Evolutionary conservation across 2,888 invertebrate genomes (phyloP).

Genomic region (Leucoptera coffeella): DNA sequence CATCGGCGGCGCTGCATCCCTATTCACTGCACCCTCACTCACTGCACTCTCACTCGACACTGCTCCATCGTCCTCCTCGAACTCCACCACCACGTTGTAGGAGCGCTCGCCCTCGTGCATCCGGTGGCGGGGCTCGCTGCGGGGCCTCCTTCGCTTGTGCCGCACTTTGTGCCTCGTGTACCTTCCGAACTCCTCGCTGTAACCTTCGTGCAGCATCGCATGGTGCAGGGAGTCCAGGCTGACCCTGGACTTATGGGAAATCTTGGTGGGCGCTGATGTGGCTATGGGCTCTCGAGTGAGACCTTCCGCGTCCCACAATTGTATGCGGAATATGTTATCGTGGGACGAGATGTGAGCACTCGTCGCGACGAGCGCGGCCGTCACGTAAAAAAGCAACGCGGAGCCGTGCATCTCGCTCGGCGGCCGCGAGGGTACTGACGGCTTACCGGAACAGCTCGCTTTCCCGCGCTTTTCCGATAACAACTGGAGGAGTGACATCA

Average conservation of each 20-base stretch:
- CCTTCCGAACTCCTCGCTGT: slow-evolving; percentile 23
- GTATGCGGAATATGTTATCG: slow-evolving; percentile 41
- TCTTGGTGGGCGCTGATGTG: slow-evolving; percentile 13
- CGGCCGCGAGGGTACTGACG: slow-evolving; percentile 41
- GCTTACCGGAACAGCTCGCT: no score
- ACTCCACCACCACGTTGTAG: slow-evolving; percentile 40
- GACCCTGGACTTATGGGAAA: slow-evolving; percentile 21
- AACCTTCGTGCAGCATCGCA: slow-evolving; percentile 36
- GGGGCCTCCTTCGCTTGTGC: slow-evolving; percentile 40
- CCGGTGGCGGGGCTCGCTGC: no score
- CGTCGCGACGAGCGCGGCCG: slow-evolving; percentile 27
- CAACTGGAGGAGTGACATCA: slow-evolving; percentile 17
- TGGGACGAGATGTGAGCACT: slow-evolving; percentile 36
- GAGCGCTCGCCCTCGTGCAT: slow-evolving; percentile 44
- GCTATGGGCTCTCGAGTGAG: slow-evolving; percentile 25
- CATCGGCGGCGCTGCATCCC: slow-evolving; percentile 36
- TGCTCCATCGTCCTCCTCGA: slow-evolving; percentile 44
- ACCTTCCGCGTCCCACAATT: slow-evolving; percentile 44
- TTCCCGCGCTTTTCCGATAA: slow-evolving; percentile 51
- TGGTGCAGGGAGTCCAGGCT: slow-evolving; percentile 31
- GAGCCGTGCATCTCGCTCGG: slow-evolving; percentile 33
- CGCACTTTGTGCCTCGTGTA: slow-evolving; percentile 38
- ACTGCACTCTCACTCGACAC: slow-evolving; percentile 19
- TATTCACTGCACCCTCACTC: slow-evolving; percentile 34
- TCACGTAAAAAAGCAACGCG: slow-evolving; percentile 22